phyloP scores from a whole-genome alignment of 2,888 invertebrate species.

The Baccha elongata region DNA sequence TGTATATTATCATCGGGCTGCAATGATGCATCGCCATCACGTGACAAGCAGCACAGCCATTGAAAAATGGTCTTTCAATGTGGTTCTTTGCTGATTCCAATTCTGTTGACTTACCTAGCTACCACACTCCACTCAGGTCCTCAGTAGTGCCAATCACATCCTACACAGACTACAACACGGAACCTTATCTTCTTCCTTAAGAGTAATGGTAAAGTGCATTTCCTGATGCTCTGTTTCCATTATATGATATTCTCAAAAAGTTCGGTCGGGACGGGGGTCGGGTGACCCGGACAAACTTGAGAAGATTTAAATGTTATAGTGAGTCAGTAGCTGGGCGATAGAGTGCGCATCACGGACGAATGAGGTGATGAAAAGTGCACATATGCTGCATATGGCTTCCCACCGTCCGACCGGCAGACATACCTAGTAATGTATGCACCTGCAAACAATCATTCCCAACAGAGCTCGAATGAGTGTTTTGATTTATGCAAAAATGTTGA shows the following conservation, averaged over 20 bases:
- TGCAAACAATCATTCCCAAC: slow-evolving; percentile 70
- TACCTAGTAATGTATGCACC: slow-evolving; percentile 63
- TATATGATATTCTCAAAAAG: slow-evolving; percentile 25
- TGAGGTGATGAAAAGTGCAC: slow-evolving; percentile 71
- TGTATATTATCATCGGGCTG: slow-evolving; percentile 62
- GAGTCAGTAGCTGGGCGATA: slow-evolving; percentile 64
- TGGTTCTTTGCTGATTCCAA: no score
- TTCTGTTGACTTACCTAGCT: slow-evolving; percentile 48
- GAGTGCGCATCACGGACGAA: slow-evolving; percentile 63
- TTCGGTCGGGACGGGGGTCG: not conserved
- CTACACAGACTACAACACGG: slow-evolving; percentile 47
- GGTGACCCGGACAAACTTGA: not conserved
- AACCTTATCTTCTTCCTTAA: slow-evolving; percentile 36
- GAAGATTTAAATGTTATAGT: slow-evolving; percentile 68
- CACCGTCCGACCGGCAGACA: not conserved
- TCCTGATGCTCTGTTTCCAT: slow-evolving; percentile 64
- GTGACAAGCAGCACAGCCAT: slow-evolving; percentile 19
- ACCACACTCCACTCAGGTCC: slow-evolving; percentile 27
- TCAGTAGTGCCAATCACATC: slow-evolving; percentile 73
- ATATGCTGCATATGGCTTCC: slow-evolving; percentile 46
- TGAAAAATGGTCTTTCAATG: no score
- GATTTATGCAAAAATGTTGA: slow-evolving; percentile 71
- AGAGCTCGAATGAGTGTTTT: slow-evolving; percentile 62
- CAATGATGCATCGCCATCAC: slow-evolving; percentile 61
- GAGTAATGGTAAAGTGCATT: slow-evolving; percentile 26